Evolutionary conservation across 1,140 invertebrate genomes (phyloP), one percentile per base, ranked within the genome.

Genomic region (Aphaenogaster rudis): DNA sequence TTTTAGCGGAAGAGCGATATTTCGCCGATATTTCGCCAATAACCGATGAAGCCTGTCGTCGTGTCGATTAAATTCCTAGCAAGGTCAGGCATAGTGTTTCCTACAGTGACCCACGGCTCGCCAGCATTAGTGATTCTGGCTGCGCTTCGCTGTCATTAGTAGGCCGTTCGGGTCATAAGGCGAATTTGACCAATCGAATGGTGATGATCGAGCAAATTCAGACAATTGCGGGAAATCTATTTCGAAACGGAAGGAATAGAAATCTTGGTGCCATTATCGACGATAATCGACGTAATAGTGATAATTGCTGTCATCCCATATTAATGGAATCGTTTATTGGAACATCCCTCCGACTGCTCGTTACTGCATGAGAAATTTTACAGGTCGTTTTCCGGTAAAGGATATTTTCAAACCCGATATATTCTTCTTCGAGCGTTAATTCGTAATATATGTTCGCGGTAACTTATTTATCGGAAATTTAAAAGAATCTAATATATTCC

Each of bases 61-160:
- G 15, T 52, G 67, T 61, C 33, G 42, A 84, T 84, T 84, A 84
- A 84, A 76, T 84, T 84, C 69, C 54, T 39, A 39, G 33, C 69
- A 84, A 84, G 57, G 42, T 52, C 69, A n/a, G 42, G 13, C 42
- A 39, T 45, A 48, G 57, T 28, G 45, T 84, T 82, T 61, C 54
- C 78, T 67, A 80, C 9, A 5, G 3, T 69, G 52, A 72, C 13
- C 80, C 17, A 74, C 59, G 28, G 54, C 42, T 61, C 64, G 64
- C 9, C 28, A 28, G 36, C 54, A 76, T 84, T 84, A 76, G 28
- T 54, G 67, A 84, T 84, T 84, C 80, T 50, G 50, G 28, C 69
- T 76, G 42, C 54, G 80, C 67, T 17, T 63, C 69, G 45, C 42
- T 36, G 69, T 63, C 80, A 76, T 84, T 61, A 63, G 80, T 84